Conservation (phyloP, 2,797 vertebrate species). For the Neomorphus geoffroyi region DNA sequence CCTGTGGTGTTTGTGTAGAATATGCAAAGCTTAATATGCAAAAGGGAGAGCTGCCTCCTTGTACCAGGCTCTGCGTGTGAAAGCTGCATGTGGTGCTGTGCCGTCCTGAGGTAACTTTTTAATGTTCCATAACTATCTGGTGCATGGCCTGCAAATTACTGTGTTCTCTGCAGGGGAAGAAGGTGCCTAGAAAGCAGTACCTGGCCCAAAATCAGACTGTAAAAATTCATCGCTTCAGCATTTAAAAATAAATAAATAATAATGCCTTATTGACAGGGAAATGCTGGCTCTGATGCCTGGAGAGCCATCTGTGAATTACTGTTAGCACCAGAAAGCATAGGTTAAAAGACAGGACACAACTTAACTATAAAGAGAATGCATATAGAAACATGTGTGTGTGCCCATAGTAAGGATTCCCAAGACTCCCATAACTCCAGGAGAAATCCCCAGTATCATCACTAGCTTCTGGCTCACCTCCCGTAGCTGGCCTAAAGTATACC, state of each 20-base stretch:
- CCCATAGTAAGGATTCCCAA: background rate
- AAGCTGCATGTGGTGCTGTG: background rate
- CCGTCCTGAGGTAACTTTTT: background rate
- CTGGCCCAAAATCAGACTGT: background rate
- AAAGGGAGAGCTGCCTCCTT: background rate
- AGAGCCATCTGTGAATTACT: background rate
- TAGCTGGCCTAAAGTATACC: background rate
- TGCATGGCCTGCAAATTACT: background rate
- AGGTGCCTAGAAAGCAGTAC: background rate
- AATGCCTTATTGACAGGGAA: background rate
- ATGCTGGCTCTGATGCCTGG: background rate
- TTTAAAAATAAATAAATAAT: background rate
- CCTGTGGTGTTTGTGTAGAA: background rate
- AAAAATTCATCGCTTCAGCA: background rate
- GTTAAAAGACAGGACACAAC: background rate
- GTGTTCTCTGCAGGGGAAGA: background rate
- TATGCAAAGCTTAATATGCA: background rate
- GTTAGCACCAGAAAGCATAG: background rate
- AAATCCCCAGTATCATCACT: background rate
- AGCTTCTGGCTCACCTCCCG: background rate
- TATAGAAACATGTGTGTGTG: fast-evolving
- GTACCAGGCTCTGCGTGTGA: background rate
- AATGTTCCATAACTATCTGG: background rate
- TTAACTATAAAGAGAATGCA: background rate
- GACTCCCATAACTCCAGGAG: background rate